These are phyloP conservation scores for Anisognathus igniventris DNA, from an alignment of 2,797 vertebrate species.

Conservation along the genomic window DNA sequence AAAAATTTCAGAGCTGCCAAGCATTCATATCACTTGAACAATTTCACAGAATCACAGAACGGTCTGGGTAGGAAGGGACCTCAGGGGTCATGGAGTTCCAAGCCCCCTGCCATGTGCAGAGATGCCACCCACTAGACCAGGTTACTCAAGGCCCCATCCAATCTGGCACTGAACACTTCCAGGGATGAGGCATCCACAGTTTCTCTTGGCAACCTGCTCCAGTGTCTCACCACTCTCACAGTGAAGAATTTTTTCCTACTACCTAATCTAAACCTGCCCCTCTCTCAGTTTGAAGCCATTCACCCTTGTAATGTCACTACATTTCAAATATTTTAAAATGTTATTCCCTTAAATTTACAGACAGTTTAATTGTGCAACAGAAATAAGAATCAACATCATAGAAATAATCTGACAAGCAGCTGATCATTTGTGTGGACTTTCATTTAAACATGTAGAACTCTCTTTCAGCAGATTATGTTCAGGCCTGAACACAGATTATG, in stretches of 20 bases:
- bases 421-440: neutral
- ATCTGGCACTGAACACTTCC: neutral
- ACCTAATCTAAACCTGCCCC: neutral
- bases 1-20: neutral
- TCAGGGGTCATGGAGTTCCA: neutral
- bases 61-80: neutral
- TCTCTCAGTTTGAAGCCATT: neutral
- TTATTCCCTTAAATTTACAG: neutral
- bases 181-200: neutral
- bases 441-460: accelerated
- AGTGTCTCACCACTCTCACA: neutral
- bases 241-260: neutral
- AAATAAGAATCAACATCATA: neutral
- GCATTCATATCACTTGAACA: neutral
- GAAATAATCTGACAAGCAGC: neutral
- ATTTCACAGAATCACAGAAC: neutral
- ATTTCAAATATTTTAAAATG: neutral
- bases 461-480: neutral
- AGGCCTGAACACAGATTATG: neutral
- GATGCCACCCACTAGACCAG: neutral
- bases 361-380: accelerated
- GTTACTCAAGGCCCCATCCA: neutral
- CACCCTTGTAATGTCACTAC: neutral
- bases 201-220: neutral
- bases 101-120: neutral